Evolutionary conservation across 1,140 invertebrate species (phyloP), one percentile per base, ranked within the genome.

Genomic region (Cepaea nemoralis): DNA sequence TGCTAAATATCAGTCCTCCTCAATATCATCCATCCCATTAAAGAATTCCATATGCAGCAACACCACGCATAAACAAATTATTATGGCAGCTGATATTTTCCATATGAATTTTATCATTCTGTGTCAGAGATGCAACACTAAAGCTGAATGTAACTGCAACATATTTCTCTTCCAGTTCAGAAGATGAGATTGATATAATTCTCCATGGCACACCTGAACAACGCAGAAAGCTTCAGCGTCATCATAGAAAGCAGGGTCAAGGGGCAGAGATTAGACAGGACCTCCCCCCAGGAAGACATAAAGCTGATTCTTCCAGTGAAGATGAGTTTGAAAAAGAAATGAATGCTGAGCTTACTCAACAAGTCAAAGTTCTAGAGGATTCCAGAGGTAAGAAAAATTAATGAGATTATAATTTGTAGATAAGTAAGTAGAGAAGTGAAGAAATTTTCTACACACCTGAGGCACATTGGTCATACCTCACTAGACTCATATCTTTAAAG

Each of bases 281-380:
- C 2, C 10, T 22, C 59, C 45, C 0, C 48, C 14, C 33, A 59
- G 71, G 24, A 55, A 35, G n/a, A 6, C 42, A 33, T 10, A 50
- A 33, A 27, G 24, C 33, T 24, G 55, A 85, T n/a, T 83, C 84
- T 6, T 86, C 84, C 24, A 84, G 82, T 75, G 88, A 88, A 40
- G 86, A 87, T 85, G 89, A 90, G 14, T 90, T 90, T 87, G 89
- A 90, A 71, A 87, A 87, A 80, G 88, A 90, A 84, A 90, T 90
- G 89, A 85, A 88, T 39, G 76, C 82, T 33, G 89, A 90, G 71
- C 75, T 90, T 2, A 77, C 85, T 75, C 55, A 84, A 37, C 87
- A 85, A 48, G 84, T 90, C 37, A n/a, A 85, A 55, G 76, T 84
- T 27, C n/a, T 90, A n/a, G 86, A 89, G 80, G 48, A 69, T n/a